Percentiles rank a stretch among this genome's conserved stretches.
Evolutionary conservation across 1,140 invertebrate genomes (phyloP).

Genomic region (Frieseomelitta varia): DNA sequence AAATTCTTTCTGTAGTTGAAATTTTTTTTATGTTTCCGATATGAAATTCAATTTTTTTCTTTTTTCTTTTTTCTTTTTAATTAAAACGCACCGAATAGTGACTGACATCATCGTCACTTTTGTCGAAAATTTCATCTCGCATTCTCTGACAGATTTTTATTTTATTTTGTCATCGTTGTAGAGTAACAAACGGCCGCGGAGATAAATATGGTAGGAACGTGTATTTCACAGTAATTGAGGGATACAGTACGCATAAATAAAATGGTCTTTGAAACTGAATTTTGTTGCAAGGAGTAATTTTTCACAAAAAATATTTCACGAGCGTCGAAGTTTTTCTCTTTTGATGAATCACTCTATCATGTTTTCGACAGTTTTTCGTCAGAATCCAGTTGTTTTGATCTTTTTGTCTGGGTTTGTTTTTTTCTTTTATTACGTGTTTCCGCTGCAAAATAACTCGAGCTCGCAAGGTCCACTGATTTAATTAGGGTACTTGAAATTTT

Average conservation of each 20-base stretch:
- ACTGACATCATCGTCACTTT: neutral
- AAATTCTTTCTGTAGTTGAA: neutral
- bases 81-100: neutral
- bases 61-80: neutral
- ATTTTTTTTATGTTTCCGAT: neutral
- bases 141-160: neutral
- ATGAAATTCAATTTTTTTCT: neutral
- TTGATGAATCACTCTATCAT: neutral
- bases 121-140: neutral
- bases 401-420: neutral
- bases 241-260: neutral
- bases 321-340: neutral
- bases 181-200: neutral
- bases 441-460: neutral
- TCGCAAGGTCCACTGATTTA: neutral
- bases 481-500: neutral
- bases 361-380: neutral
- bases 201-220: neutral
- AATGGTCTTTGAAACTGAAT: neutral
- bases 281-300: neutral
- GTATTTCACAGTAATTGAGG: neutral
- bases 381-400: neutral
- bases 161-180: neutral
- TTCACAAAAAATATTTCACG: neutral
- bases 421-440: neutral